phyloP scores from a whole-genome alignment of 2,888 invertebrate genomes.

The Cheilosia impressa region DNA sequence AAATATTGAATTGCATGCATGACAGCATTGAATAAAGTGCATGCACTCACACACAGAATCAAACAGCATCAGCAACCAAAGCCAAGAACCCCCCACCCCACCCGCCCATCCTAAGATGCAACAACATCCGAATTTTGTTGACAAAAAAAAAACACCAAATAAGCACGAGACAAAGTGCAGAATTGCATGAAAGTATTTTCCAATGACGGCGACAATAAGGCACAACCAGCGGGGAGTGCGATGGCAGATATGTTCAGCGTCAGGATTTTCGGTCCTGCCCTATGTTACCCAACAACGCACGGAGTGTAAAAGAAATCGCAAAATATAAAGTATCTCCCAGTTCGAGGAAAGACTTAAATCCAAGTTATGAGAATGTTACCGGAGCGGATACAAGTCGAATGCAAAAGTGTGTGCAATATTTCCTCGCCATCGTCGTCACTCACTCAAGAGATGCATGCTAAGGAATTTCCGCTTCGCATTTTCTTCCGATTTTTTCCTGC shows the following conservation, averaged over 20 bases:
- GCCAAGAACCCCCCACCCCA: neutral
- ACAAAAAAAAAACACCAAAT: constrained; percentile 41
- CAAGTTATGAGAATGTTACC: constrained; percentile 74
- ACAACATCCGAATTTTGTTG: constrained; percentile 11
- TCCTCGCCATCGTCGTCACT: constrained; percentile 64
- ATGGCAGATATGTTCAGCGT: constrained; percentile 49
- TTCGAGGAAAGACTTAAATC: constrained; percentile 57
- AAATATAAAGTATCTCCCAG: constrained; percentile 4
- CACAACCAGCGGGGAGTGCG: constrained; percentile 2
- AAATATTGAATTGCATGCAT: constrained; percentile 75
- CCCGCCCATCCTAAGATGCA: neutral
- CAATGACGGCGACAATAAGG: constrained; percentile 45
- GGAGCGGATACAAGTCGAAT: constrained; percentile 74
- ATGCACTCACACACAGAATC: constrained; percentile 43
- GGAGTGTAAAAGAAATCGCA: neutral
- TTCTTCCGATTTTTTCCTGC: constrained; percentile 28
- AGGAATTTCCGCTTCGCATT: constrained; percentile 73
- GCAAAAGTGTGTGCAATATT: constrained; percentile 75
- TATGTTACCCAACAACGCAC: constrained; percentile 34
- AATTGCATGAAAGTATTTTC: constrained; percentile 74
- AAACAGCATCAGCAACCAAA: neutral
- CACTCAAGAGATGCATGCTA: constrained; percentile 72
- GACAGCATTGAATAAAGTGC: constrained; percentile 72
- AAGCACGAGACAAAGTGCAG: constrained; percentile 73
- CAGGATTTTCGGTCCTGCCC: constrained; percentile 67